Base-by-base conservation (phyloP, 2,888 invertebrate genomes). In the Drosophila limbata region DNA sequence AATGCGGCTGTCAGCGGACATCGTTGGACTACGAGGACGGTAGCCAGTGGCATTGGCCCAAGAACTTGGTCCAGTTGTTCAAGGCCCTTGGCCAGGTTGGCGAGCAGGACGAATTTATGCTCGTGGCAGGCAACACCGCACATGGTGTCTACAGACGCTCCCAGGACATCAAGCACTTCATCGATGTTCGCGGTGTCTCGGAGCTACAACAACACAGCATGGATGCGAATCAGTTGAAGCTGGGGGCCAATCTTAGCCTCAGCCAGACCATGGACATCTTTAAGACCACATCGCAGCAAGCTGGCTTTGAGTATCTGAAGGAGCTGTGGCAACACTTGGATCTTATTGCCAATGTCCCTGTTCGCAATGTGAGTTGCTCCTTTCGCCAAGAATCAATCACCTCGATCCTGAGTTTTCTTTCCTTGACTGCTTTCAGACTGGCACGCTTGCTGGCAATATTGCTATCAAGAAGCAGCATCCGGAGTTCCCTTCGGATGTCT, bases 111-210 rank as follows among this genome's bases (percentile, higher is more conserved):
- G 47, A 93, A n/a, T 96, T 95, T 73, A 94, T 95, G 91, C 89
- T 97, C 6, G 94, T 96, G 0, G 95, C 95, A 21, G 97, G 97
- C 25, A 96, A 96, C 87, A 97, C 97, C 2, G 96, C 95, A 2
- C 95, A 95, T 92, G 97, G 97, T 1, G 93, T 94, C 1, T 94
- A 92, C 73, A 91, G 93, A 1, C 87, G 92, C 3, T 65, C 80
- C 0, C 11, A 31, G 3, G 66, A 79, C 4, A 82, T 91, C 48
- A 93, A 93, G 69, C 91, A 94, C 17, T 94, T 95, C 52, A 94
- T 96, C 52, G 96, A 96, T 79, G 92, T 96, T 0, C 94, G 94
- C 50, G 92, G 92, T 3, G 93, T 96, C 1, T 84, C 92, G 8
- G 95, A 95, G 68, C 88, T 96, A 10, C 94, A 94, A 52, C 92